Base-by-base conservation (phyloP, 30 jellyfish, hydroid and myxozoan genomes). In the Pelagia noctiluca region DNA sequence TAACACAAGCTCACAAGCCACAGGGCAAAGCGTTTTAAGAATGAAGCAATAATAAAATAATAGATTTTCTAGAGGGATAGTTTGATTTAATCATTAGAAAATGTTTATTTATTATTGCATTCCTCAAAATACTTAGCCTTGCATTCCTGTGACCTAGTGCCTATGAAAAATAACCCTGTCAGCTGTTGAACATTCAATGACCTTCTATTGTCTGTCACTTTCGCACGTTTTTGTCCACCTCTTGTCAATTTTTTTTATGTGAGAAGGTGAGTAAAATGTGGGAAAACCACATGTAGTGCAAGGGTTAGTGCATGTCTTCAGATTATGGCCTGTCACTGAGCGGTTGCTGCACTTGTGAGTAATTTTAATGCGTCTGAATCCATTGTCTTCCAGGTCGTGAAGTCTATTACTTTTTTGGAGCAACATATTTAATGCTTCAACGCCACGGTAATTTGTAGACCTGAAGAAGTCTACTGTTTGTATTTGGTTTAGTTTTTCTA, bases 301-400 rank as follows among this genome's bases (percentile, higher is more conserved):
- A 22, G 29, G 33, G 37, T 62, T 63, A 22, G 65, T 34, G 63
- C 83, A 78, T 24, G 89, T 78, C 52, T 57, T 57, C 23, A 78
- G 33, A 57, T 35, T 78, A 70, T 78, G 89, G 37, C 89, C 71
- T 16, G 10, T 62, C 22, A 28, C 50, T 12, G 22, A 3, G 70
- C 89, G 62, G 69, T 78, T 78, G 19, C 71, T 35, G 50, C 89
- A 78, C 1, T 7, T 63, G 19, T 63, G 54, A 12, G 19, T 35
- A 19, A 19, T 23, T 37, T 78, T 78, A n/a, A 8, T 50, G 22
- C 89, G 83, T 23, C 30, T 47, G 38, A 25, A 78, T 31, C 84
- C 73, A 1, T 12, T 4, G 25, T 68, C 89, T 23, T 78, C 84
- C 23, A 78, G 49, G 12, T 26, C 22, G 21, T 35, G 36, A 25